A percentile compares a stretch with the other conserved stretches of the same genome.
These are phyloP conservation scores for Heteromurus nitidus DNA, from an alignment of 2,888 invertebrate species.

Conservation along the genomic window DNA sequence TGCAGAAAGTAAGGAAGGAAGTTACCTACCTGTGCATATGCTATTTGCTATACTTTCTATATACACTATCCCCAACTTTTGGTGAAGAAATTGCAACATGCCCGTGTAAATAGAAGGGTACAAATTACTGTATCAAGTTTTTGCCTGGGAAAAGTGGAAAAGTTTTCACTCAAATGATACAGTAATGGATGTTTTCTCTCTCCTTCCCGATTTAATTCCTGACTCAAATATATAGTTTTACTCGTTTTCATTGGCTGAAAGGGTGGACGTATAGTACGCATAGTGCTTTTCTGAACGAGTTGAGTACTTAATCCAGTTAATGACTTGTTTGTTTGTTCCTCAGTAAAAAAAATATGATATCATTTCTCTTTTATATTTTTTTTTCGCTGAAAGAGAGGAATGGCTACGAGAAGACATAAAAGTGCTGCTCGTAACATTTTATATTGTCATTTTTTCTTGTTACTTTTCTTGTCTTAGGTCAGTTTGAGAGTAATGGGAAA, in stretches of 20 bases:
- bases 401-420: not conserved
- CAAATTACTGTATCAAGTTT: too few species aligned
- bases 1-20: too few species aligned
- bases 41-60: too few species aligned
- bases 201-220: constrained; percentile 50
- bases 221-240: too few species aligned
- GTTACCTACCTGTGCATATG: too few species aligned
- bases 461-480: constrained; percentile 80
- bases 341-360: not conserved
- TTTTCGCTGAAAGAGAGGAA: not conserved
- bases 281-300: too few species aligned
- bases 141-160: constrained; percentile 54
- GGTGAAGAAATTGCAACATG: too few species aligned
- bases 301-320: not conserved
- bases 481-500: constrained; percentile 88
- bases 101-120: too few species aligned
- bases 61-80: too few species aligned
- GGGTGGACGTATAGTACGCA: not conserved
- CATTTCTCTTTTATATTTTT: not conserved
- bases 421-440: not conserved
- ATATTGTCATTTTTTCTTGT: too few species aligned
- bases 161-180: constrained; percentile 38
- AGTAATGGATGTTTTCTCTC: constrained; percentile 45
- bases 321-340: not conserved
- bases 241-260: constrained; percentile 18